Conservation (phyloP, 1,140 invertebrate species). For the Plodia interpunctella region DNA sequence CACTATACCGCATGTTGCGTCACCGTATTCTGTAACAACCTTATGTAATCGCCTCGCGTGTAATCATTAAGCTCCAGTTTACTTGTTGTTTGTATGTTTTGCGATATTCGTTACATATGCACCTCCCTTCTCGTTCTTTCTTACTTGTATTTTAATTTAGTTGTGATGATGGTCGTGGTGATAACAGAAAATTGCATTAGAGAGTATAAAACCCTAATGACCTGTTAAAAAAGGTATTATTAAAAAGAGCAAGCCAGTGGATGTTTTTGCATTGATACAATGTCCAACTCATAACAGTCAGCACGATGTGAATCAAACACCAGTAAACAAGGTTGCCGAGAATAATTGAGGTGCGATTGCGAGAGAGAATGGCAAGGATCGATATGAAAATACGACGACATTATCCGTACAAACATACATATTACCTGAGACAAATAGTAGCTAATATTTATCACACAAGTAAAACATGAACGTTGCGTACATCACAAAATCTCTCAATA, state of each 20-base stretch:
- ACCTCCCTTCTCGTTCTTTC: neutral
- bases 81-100: conserved; percentile 1
- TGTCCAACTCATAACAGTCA: neutral
- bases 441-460: too few relatives aligned
- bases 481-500: too few relatives aligned
- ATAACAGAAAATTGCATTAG: neutral
- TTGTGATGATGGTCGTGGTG: neutral
- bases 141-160: neutral
- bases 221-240: neutral
- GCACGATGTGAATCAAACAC: neutral
- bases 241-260: neutral
- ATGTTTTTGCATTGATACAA: neutral
- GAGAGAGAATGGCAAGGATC: neutral
- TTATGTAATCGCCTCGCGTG: neutral
- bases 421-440: too few relatives aligned
- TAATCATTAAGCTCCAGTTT: neutral
- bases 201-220: neutral
- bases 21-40: neutral
- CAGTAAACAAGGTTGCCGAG: neutral
- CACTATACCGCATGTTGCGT: neutral
- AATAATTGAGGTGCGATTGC: conserved; percentile 1
- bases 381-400: neutral
- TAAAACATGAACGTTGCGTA: too few relatives aligned
- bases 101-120: neutral
- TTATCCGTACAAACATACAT: neutral